phyloP scores from a whole-genome alignment of 2,113 vertebrate genomes.

The Bagarius yarrelli region DNA sequence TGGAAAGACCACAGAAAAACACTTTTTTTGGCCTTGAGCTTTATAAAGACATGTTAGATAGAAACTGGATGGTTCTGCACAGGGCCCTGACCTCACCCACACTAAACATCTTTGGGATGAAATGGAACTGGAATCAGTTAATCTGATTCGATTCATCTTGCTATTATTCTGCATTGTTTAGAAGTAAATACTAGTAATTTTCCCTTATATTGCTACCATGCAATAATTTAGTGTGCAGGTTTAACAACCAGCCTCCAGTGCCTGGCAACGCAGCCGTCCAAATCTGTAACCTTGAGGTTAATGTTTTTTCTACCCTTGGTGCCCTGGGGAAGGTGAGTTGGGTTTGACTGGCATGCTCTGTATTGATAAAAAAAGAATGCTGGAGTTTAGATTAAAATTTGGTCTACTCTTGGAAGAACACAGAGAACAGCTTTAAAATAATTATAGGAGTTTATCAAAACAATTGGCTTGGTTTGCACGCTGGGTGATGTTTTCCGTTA shows the following conservation, averaged over 20 bases:
- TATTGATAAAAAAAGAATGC: conserved; percentile 21
- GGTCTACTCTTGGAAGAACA: conserved; percentile 21
- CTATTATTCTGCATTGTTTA: not conserved
- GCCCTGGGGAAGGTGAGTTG: not conserved
- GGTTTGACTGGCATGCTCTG: conserved; percentile 17
- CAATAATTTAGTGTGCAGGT: conserved; percentile 31
- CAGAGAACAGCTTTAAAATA: conserved; percentile 4
- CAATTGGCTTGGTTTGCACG: not conserved
- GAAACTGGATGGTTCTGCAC: too few relatives aligned
- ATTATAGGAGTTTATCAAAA: not conserved
- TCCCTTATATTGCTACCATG: conserved; percentile 17
- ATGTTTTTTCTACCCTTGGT: conserved; percentile 22
- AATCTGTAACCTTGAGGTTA: conserved; percentile 21
- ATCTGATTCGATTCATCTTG: too few relatives aligned
- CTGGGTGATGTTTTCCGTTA: not conserved
- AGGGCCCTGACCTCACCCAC: too few relatives aligned
- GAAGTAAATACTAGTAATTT: not conserved
- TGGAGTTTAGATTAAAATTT: conserved; percentile 34
- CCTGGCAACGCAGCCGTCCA: conserved; percentile 37
- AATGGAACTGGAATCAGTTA: too few relatives aligned
- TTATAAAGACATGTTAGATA: too few relatives aligned
- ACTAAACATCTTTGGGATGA: too few relatives aligned
- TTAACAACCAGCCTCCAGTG: conserved; percentile 46
- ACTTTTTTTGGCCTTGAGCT: too few relatives aligned
- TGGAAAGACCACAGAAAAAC: too few relatives aligned